Evolutionary conservation across 2,113 vertebrate species (phyloP), one percentile per base, ranked within the genome.

Genomic region (Anseranas semipalmata): DNA sequence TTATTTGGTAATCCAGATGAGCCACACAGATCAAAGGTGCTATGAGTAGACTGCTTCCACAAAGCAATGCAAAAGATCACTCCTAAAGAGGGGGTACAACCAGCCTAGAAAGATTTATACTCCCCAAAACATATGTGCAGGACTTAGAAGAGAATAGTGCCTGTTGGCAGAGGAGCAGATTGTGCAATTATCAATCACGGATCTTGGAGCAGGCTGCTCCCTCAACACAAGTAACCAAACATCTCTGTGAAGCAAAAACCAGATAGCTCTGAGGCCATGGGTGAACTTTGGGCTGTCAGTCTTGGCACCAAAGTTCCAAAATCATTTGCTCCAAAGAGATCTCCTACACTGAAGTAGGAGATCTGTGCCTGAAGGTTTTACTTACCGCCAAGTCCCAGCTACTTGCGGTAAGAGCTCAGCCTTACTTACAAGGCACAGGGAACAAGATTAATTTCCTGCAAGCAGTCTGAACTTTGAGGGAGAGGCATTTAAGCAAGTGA

Each of bases 151-250:
- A 72, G 37, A 58, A 53, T 24, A 66, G 24, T 12, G 28, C 16
- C 16, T 7, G 37, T 8, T 59, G 55, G 18, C 63, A 90, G 62
- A 60, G 53, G 27, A 68, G 30, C 7, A 74, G 50, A 66, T 0
- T 1, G 48, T 28, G 30, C 63, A 81, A 37, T 0, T 0, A 41
- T 46, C 9, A 62, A 8, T 37, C 0, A 0, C 73, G 35, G 45
- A 5, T 68, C 62, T 56, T 56, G n/a, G 20, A 67, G 43, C 6
- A 30, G 39, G n/a, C 9, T 43, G 10, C 41, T 80, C 21, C 41
- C 32, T 74, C 55, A 84, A n/a, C 14, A 84, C 55, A 76, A 82
- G 48, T 2, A 86, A 50, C 10, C 59, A 43, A 72, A 79, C 21
- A 45, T 14, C 24, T 45, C 53, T 13, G 12, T 32, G 18, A 73